Evolutionary conservation across 2,888 invertebrate genomes (phyloP).

Genomic region (Spodoptera littoralis): DNA sequence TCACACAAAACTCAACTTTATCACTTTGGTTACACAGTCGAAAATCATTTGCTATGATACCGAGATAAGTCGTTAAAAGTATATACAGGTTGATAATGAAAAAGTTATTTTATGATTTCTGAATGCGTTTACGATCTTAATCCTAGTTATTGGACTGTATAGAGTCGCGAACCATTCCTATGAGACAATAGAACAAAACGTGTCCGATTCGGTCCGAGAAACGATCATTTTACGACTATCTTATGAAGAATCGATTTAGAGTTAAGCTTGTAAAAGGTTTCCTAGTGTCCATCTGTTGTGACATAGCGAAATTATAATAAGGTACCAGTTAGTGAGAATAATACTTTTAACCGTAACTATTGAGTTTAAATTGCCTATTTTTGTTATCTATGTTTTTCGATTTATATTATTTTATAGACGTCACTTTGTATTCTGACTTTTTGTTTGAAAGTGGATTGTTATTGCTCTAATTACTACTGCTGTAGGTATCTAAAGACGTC

Average conservation of each 20-base stretch:
- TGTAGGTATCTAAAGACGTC: too few species aligned
- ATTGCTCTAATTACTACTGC: too few species aligned
- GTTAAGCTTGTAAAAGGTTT: conserved; percentile 38
- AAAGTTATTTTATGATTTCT: conserved; percentile 57
- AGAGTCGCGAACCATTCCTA: conserved; percentile 52
- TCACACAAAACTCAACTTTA: conserved; percentile 8
- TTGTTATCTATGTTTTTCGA: too few species aligned
- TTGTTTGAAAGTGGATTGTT: too few species aligned
- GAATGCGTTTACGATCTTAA: conserved; percentile 52
- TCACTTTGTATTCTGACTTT: too few species aligned
- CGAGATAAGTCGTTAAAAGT: conserved; percentile 31
- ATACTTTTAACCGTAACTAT: conserved; percentile 2
- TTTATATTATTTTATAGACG: too few species aligned
- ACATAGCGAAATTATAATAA: conserved; percentile 25
- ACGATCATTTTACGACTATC: conserved; percentile 46
- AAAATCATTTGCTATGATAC: not conserved
- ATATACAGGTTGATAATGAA: conserved; percentile 49
- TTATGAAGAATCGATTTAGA: conserved; percentile 52
- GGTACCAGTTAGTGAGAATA: not conserved
- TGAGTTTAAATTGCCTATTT: conserved; percentile 20
- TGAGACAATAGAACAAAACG: conserved; percentile 48
- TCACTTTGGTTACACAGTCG: rapidly evolving
- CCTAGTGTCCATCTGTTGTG: conserved; percentile 30
- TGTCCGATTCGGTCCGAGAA: conserved; percentile 41
- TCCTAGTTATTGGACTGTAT: conserved; percentile 51